Percentiles rank a stretch among this genome's conserved stretches.
phyloP scores from a whole-genome alignment of 2,797 vertebrate species.

The Telmatherina bonti region DNA sequence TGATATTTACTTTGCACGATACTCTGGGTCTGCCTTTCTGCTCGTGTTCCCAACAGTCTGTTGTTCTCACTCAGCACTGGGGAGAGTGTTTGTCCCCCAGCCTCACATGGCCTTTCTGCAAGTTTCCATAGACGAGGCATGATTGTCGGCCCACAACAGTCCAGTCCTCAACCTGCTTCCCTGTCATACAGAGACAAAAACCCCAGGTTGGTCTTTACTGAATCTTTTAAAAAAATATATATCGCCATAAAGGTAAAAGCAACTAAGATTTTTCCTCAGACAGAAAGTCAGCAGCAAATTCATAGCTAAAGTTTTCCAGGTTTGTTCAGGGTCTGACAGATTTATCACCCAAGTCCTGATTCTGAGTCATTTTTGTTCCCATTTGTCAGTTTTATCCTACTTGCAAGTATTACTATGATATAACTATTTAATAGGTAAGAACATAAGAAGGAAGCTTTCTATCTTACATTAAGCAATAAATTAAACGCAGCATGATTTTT shows the following conservation, averaged over 20 bases:
- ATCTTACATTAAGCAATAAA: background rate
- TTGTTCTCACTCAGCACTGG: conserved; percentile 29
- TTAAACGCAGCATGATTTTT: too few species aligned
- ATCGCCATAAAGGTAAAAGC: background rate
- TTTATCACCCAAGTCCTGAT: background rate
- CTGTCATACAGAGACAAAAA: conserved; percentile 34
- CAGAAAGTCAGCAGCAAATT: conserved; percentile 1
- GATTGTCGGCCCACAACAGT: conserved; percentile 50
- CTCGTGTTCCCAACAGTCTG: background rate
- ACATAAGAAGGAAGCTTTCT: background rate
- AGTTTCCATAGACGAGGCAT: conserved; percentile 53
- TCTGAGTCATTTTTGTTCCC: conserved; percentile 15
- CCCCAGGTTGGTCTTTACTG: conserved; percentile 57
- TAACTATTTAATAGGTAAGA: background rate
- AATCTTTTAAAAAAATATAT: background rate
- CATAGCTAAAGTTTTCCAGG: conserved; percentile 5
- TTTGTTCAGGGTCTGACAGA: background rate
- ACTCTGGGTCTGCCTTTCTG: background rate
- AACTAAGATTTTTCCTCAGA: background rate
- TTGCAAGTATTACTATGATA: too few species aligned
- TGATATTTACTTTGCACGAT: background rate
- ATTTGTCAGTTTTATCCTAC: conserved; percentile 2
- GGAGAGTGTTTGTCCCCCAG: conserved; percentile 44
- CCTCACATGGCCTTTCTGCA: conserved; percentile 44
- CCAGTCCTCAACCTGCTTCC: conserved; percentile 39